Percentiles rank a stretch among this genome's conserved stretches.
Conservation (phyloP, 2,888 invertebrate species). For the Synergus laeviventris region DNA sequence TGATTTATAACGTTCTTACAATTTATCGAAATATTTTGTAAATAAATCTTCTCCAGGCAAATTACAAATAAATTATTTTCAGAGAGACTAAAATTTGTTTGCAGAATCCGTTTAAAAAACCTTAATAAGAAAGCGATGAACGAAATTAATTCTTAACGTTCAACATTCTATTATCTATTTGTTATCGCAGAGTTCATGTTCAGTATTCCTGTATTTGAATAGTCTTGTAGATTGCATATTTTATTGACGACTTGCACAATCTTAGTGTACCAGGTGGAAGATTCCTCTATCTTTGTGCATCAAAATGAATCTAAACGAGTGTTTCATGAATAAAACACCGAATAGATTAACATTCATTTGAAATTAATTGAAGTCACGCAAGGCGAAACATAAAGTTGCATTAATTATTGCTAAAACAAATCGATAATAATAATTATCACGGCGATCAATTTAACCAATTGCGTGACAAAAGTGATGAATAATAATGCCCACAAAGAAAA, state of each 20-base stretch:
- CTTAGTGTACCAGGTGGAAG: conserved; percentile 22
- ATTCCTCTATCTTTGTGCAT: background rate
- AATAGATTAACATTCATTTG: conserved; percentile 23
- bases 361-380: conserved; percentile 2
- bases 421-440: conserved; percentile 15
- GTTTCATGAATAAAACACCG: conserved; percentile 32
- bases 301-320: conserved; percentile 14
- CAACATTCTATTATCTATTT: background rate
- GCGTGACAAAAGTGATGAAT: conserved; percentile 14
- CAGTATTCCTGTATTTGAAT: conserved; percentile 8
- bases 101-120: background rate
- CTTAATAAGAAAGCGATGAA: background rate
- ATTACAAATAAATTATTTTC: conserved; percentile 8
- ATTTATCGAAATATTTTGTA: conserved; percentile 18
- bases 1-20: background rate
- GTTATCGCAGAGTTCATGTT: conserved; percentile 5
- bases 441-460: conserved; percentile 9
- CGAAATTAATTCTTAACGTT: background rate
- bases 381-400: background rate
- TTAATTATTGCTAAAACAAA: conserved; percentile 13
- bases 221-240: conserved; percentile 30
- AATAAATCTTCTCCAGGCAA: conserved; percentile 1
- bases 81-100: conserved; percentile 31
- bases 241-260: conserved; percentile 31
- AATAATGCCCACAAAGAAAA: conserved; percentile 31